Percentiles rank a stretch among this genome's conserved stretches.
Conservation (phyloP, 1,140 invertebrate species). For the Aphidius gifuensis region DNA sequence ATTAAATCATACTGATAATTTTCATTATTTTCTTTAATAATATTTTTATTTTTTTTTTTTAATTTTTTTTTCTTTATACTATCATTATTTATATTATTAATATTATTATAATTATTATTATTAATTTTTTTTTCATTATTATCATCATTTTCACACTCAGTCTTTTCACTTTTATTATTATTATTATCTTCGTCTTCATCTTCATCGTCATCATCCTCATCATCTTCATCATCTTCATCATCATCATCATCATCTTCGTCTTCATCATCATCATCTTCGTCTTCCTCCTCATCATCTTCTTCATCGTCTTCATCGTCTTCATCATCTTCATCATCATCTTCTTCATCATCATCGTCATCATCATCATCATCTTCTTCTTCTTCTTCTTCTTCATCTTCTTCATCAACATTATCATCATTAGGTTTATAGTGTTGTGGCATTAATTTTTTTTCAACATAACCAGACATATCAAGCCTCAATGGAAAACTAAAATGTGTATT, state of each 20-base stretch:
- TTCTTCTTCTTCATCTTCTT: slow-evolving; percentile 33
- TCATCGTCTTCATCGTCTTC: slow-evolving; percentile 93
- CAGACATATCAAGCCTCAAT: slow-evolving; percentile 86
- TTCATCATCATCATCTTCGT: slow-evolving; percentile 36
- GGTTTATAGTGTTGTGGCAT: slow-evolving; percentile 74
- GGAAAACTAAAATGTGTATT: slow-evolving; percentile 98
- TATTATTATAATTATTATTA: slow-evolving; percentile 42
- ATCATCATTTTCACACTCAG: slow-evolving; percentile 44
- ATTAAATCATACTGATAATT: slow-evolving; percentile 86
- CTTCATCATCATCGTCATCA: slow-evolving; percentile 77
- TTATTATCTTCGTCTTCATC: slow-evolving; percentile 29
- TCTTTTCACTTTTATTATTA: slow-evolving; percentile 22
- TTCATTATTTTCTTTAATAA: slow-evolving; percentile 49
- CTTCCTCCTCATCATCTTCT: slow-evolving; percentile 32
- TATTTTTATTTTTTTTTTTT: slow-evolving; percentile 31
- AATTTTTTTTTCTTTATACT: slow-evolving; percentile 29
- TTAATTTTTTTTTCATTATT: slow-evolving; percentile 42
- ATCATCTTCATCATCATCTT: slow-evolving; percentile 94
- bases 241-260: slow-evolving; percentile 45
- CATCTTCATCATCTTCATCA: background rate
- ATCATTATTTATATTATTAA: slow-evolving; percentile 77
- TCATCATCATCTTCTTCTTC: slow-evolving; percentile 39
- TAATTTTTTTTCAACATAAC: slow-evolving; percentile 90
- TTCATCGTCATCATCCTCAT: too few species aligned
- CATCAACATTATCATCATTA: slow-evolving; percentile 37